Evolutionary conservation across 2,797 vertebrate genomes (phyloP), one percentile per base, ranked within the genome.

Genomic region (Melanotaenia nigrans): DNA sequence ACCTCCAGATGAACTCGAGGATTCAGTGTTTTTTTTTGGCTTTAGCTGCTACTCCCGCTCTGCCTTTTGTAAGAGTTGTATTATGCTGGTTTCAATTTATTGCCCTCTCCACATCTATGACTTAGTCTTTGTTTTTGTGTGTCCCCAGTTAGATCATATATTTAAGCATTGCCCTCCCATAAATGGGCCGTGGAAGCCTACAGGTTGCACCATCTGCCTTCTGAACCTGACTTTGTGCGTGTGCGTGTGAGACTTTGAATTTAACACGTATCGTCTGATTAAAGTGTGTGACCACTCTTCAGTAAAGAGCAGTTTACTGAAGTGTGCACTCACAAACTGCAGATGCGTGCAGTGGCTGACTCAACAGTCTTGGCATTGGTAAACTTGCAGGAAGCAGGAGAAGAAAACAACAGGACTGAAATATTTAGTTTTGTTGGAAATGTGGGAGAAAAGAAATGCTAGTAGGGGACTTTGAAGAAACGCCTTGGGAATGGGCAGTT

Each of bases 31-130:
- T 68, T 80, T 68, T 83, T 5, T 72, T 89, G 86, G 85, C 82
- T 60, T 81, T 49, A 33, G 68, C 59, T 14, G 49, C 54, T 28
- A 20, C 83, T 89, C 85, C 87, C 76, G 69, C 80, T 78, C 59
- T 53, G 73, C 82, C 72, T 68, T 1, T 82, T 75, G 74, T 10
- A 22, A 79, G 85, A 83, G 79, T 45, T 79, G 73, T 56, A 80
- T 91, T 90, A 79, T 89, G 77, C 79, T 77, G 33, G 54, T 74
- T 81, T 81, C 74, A 81, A 91, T 90, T 85, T 89, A 89, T 90
- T 83, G 77, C 79, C 71, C 62, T 61, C 73, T 57, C 57, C 67
- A 35, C 33, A 35, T 82, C 75, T 67, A 74, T 25, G 67, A 40
- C 70, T 4, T 70, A n/a, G 71, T 67, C 47, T 78, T 24, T 77